Evolutionary conservation across 1,140 invertebrate genomes (phyloP).

Genomic region (Halotydeus destructor): DNA sequence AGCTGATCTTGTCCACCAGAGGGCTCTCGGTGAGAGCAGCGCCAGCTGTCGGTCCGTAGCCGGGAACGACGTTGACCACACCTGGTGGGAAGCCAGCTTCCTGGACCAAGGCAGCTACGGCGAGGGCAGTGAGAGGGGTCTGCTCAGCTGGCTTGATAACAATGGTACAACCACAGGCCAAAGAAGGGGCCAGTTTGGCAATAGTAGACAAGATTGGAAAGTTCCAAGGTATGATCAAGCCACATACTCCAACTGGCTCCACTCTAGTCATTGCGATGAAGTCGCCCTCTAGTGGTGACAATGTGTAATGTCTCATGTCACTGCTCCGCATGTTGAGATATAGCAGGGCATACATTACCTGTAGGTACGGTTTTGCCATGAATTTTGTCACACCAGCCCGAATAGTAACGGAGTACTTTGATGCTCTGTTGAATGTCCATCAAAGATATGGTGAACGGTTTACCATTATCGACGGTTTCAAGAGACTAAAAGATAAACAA

Average conservation of each 20-base stretch:
- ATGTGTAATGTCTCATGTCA: too few relatives aligned
- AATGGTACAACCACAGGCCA: constrained; percentile 32
- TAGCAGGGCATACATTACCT: constrained; percentile 49
- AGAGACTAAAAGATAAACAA: constrained; percentile 75
- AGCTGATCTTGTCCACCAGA: constrained; percentile 55
- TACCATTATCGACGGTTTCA: constrained; percentile 74
- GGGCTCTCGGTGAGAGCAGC: constrained; percentile 6
- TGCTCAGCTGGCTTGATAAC: constrained; percentile 34
- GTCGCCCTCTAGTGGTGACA: constrained; percentile 25
- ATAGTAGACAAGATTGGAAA: constrained; percentile 35
- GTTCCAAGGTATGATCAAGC: constrained; percentile 34
- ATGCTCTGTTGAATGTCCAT: constrained; percentile 41
- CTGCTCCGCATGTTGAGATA: too few relatives aligned
- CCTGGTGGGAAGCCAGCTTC: constrained; percentile 22
- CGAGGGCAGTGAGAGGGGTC: constrained; percentile 32
- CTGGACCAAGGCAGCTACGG: constrained; percentile 24
- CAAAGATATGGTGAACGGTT: constrained; percentile 41
- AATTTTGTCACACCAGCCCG: constrained; percentile 33
- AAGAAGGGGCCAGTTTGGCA: constrained; percentile 29
- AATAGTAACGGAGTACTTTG: constrained; percentile 52
- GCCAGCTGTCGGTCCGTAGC: constrained; percentile 15
- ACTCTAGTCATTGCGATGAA: constrained; percentile 30
- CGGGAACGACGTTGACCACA: constrained; percentile 27
- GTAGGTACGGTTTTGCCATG: constrained; percentile 35
- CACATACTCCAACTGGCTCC: constrained; percentile 31